A percentile compares a stretch with the other conserved stretches of the same genome.
phyloP scores from a whole-genome alignment of 2,797 vertebrate species.

The Philypnodon macrostomus region DNA sequence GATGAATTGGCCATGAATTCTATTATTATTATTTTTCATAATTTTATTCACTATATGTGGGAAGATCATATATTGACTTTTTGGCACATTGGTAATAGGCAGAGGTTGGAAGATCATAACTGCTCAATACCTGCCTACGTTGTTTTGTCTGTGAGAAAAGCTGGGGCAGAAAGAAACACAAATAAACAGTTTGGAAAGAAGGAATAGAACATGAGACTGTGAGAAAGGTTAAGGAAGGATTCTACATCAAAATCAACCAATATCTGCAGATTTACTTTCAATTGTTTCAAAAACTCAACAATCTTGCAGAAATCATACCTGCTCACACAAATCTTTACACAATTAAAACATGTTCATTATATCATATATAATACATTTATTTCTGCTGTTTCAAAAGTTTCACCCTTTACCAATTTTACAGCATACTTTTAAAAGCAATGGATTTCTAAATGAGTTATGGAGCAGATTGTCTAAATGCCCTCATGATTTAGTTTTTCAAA shows the following conservation, averaged over 20 bases:
- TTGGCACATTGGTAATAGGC: conserved; percentile 79
- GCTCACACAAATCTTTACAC: not conserved
- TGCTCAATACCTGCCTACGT: conserved; percentile 76
- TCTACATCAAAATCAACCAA: conserved; percentile 53
- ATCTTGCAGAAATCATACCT: conserved; percentile 23
- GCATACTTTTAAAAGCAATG: conserved; percentile 34
- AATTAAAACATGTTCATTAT: not conserved
- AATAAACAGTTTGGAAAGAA: not conserved
- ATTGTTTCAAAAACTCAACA: conserved; percentile 14
- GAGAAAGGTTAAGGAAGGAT: conserved; percentile 68
- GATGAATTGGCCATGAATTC: conserved; percentile 17
- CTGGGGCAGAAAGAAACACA: conserved; percentile 21
- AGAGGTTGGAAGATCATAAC: conserved; percentile 74
- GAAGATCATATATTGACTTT: conserved; percentile 74
- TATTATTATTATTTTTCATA: conserved; percentile 38
- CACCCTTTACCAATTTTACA: conserved; percentile 27
- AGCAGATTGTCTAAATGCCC: conserved; percentile 63
- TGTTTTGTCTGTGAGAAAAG: conserved; percentile 62
- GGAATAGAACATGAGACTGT: conserved; percentile 41
- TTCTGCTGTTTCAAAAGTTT: conserved; percentile 2
- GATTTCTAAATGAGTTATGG: conserved; percentile 61
- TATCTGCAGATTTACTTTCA: conserved; percentile 57
- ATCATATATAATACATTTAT: conserved; percentile 5
- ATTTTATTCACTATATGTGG: conserved; percentile 60
- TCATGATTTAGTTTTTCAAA: conserved; percentile 63